phyloP scores from a whole-genome alignment of 2,113 vertebrate genomes.

The Galeopterus variegatus region DNA sequence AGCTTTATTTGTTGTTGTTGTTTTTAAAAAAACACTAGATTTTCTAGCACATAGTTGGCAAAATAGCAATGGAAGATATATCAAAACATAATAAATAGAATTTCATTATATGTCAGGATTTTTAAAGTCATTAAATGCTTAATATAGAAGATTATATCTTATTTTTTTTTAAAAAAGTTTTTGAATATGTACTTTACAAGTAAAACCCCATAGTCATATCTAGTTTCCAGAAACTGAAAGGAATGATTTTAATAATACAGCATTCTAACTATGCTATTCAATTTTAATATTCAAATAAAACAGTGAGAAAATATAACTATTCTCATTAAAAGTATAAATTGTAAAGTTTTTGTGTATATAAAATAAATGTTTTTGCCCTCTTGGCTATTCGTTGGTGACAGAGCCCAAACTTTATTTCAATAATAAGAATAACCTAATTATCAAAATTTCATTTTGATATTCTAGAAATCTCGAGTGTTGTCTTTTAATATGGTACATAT shows the following conservation, averaged over 20 bases:
- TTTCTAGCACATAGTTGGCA: not conserved
- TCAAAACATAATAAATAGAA: not conserved
- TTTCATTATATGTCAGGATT: not conserved
- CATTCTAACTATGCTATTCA: not conserved
- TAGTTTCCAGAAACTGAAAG: not conserved
- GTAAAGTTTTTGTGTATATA: not conserved
- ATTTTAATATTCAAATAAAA: not conserved
- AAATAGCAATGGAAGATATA: not conserved
- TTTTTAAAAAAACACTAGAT: not conserved
- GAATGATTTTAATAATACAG: not conserved
- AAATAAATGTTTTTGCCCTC: not conserved
- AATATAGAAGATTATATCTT: not conserved
- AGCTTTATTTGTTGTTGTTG: not conserved
- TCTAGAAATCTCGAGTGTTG: not conserved
- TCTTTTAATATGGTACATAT: not conserved
- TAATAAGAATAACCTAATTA: slow-evolving; percentile 19
- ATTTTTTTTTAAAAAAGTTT: not conserved
- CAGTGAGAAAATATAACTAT: not conserved
- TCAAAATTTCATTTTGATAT: not conserved
- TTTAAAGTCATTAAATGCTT: not conserved
- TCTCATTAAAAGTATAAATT: not conserved
- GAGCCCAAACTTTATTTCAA: not conserved
- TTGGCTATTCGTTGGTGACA: not conserved
- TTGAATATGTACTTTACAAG: not conserved
- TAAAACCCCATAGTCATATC: not conserved